Conservation (phyloP, 2,113 vertebrate species). For the Rallus limicola region DNA sequence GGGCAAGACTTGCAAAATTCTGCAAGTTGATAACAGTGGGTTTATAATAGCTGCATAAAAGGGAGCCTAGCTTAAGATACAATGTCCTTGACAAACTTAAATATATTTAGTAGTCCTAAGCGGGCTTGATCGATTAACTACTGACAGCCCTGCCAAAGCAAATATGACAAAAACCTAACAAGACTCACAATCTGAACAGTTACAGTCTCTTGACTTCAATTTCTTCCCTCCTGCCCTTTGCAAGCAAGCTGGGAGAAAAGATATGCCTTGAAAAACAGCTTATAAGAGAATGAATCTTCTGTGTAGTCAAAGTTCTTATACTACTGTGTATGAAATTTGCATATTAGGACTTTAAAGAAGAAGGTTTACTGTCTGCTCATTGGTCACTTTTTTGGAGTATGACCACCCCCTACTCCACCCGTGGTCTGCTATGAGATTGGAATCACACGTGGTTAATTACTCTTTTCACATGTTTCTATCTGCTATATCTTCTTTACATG, state of each 20-base stretch:
- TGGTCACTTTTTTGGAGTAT: rapidly evolving
- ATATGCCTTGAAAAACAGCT: neutral
- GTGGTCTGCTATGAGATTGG: neutral
- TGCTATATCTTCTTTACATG: neutral
- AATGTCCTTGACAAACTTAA: slow-evolving; percentile 14
- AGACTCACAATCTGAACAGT: neutral
- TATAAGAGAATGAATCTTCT: neutral
- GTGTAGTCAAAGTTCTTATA: neutral
- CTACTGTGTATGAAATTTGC: neutral
- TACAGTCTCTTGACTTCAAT: neutral
- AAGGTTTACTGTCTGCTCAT: neutral
- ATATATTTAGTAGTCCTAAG: neutral
- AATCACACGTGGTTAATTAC: neutral
- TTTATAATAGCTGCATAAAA: neutral
- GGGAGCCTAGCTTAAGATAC: neutral
- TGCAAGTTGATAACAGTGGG: neutral
- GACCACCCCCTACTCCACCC: neutral
- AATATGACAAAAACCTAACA: slow-evolving; percentile 1
- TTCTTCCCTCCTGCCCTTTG: neutral
- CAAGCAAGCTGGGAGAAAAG: neutral
- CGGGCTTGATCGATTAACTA: neutral
- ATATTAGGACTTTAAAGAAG: neutral
- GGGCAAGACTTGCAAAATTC: neutral
- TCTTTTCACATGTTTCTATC: neutral
- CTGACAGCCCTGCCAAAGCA: neutral